Base-by-base conservation (phyloP, 30 jellyfish, hydroid and myxozoan species). In the Chironex yamaguchii region DNA sequence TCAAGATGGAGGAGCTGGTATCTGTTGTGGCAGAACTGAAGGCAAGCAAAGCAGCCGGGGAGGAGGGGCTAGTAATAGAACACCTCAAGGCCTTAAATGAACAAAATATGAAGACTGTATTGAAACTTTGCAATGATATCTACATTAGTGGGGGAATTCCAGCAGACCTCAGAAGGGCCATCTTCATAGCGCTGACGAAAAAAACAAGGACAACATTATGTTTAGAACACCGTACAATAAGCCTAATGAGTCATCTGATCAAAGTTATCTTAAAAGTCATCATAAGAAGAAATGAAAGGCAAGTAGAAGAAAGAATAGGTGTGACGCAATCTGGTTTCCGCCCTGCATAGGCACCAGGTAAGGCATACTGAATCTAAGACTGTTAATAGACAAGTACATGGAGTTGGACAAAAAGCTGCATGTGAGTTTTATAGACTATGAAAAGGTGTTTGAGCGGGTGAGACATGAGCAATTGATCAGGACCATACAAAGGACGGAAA, bases 151-250 rank as follows among this genome's bases (percentile, higher is more conserved):
- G 75, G 48, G 29, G 4, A 0, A 62, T 62, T 24, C 75, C 75
- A 62, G 75, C 26, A 62, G 34, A 62, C 75, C 75, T 62, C 26
- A 62, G 75, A 21, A 36, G 29, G 23, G 3, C 53, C 29, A 36
- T 62, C 75, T 4, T 62, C 52, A 62, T 62, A 62, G 28, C 2
- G 28, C 25, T 62, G 28, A 25, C 74, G 53, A 62, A 2, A 62
- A 62, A 62, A 36, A 4, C 36, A 22, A 62, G 28, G 28, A 25
- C 74, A 2, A 62, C 28, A 36, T 33, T 22, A 13, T 62, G 48
- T 36, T 22, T 36, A 17, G 75, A 62, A 62, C 75, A 62, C 75
- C 75, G 75, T 23, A 62, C 75, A 62, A 21, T 4, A 13, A 62
- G 75, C 75, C 29, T 62, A 62, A 62, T 62, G 75, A 25, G 34